Evolutionary conservation across 2,797 vertebrate genomes (phyloP).

Genomic region (Galaxias olidus): DNA sequence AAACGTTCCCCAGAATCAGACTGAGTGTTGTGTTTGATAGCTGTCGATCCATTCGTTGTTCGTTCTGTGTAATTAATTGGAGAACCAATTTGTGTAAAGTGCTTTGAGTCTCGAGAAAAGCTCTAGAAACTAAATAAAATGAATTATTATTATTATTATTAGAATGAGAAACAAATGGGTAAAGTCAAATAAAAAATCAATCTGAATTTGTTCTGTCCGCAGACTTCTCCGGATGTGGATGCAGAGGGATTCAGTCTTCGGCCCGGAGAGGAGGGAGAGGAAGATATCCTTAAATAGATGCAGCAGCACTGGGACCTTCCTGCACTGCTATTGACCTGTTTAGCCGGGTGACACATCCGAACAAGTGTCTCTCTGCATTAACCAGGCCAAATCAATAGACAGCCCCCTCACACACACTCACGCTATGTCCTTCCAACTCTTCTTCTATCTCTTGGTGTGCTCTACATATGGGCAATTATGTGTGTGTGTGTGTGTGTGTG

Average conservation of each 20-base stretch:
- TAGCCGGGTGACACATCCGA: conserved; percentile 46
- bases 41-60: too few relatives aligned
- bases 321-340: conserved; percentile 51
- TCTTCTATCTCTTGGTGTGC: neutral
- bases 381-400: conserved; percentile 52
- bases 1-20: conserved; percentile 8
- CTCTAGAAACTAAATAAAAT: too few relatives aligned
- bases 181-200: too few relatives aligned
- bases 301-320: conserved; percentile 26
- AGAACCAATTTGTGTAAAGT: too few relatives aligned
- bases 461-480: conserved; percentile 11
- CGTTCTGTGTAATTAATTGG: too few relatives aligned
- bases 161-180: neutral
- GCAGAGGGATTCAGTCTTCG: conserved; percentile 96
- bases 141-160: too few relatives aligned
- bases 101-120: too few relatives aligned
- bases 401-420: neutral
- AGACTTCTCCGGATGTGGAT: conserved; percentile 96
- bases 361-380: conserved; percentile 43
- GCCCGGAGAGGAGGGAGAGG: conserved; percentile 85
- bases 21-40: too few relatives aligned
- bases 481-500: too few relatives aligned
- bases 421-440: too few relatives aligned
- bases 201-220: conserved; percentile 19
- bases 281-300: conserved; percentile 74